Percentiles rank a stretch among this genome's conserved stretches.
Evolutionary conservation across 2,888 invertebrate species (phyloP).

Genomic region (Busseola fusca): DNA sequence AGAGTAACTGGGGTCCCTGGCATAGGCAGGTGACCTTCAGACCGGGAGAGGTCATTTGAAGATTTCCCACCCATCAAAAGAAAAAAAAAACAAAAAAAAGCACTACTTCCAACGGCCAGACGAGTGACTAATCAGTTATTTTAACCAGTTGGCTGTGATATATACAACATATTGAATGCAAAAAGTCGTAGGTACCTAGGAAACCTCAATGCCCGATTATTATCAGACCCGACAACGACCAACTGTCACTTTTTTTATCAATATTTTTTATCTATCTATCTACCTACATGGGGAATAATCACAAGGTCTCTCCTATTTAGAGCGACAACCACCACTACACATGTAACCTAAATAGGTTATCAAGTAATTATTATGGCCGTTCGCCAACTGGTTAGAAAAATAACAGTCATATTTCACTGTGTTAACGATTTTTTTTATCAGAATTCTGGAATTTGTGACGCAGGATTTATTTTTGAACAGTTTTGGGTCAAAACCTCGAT

Average conservation of each 20-base stretch:
- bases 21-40: no score
- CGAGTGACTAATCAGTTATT: no score
- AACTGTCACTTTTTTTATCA: slow-evolving; percentile 45
- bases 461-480: neutral
- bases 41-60: no score
- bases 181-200: slow-evolving; percentile 3
- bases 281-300: slow-evolving; percentile 20
- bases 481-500: neutral
- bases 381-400: slow-evolving; percentile 34
- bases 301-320: slow-evolving; percentile 40
- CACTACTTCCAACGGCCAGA: no score
- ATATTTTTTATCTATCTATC: slow-evolving; percentile 34
- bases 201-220: neutral
- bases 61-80: no score
- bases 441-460: neutral
- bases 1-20: no score
- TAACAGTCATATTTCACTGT: slow-evolving; percentile 15
- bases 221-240: slow-evolving; percentile 7
- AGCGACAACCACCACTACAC: slow-evolving; percentile 15
- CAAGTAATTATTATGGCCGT: slow-evolving; percentile 30
- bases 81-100: no score
- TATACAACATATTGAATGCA: neutral
- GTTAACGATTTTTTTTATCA: neutral
- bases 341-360: slow-evolving; percentile 43
- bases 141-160: no score